Percentiles rank a stretch among this genome's conserved stretches.
These are phyloP conservation scores for Scolanthus callimorphus DNA, from an alignment of 92 coral and sea anemone species.

Conservation along the genomic window DNA sequence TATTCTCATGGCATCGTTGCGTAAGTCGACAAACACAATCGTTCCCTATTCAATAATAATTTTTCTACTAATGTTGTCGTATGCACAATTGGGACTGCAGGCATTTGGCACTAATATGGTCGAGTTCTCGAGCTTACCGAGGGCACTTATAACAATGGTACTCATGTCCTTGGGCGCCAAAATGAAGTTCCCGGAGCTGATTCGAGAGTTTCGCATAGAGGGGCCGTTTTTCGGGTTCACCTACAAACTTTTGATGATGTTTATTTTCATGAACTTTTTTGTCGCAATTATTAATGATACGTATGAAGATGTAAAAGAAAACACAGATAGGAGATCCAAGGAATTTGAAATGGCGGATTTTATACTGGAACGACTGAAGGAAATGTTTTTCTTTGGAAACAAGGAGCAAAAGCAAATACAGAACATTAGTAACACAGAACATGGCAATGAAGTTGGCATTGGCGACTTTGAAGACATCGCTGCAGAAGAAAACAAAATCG, in stretches of 20 bases:
- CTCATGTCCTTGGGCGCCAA: conserved; percentile 57
- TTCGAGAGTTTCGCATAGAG: conserved; percentile 18
- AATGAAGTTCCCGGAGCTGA: conserved; percentile 25
- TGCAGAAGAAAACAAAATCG: background rate
- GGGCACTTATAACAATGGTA: conserved; percentile 38
- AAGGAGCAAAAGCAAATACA: background rate
- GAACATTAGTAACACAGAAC: too few relatives aligned
- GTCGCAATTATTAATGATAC: conserved; percentile 64
- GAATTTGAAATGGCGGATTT: conserved; percentile 75
- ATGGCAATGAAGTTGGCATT: background rate
- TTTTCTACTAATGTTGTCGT: conserved; percentile 42
- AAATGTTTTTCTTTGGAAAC: conserved; percentile 18
- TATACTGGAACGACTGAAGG: conserved; percentile 40
- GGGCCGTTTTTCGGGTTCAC: conserved; percentile 64
- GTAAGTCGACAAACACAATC: conserved; percentile 33
- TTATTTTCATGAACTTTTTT: conserved; percentile 67
- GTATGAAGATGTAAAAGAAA: conserved; percentile 36
- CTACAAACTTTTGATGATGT: conserved; percentile 45
- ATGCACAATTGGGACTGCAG: conserved; percentile 36
- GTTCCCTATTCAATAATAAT: conserved; percentile 49
- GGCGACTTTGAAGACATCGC: background rate
- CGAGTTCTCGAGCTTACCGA: conserved; percentile 36
- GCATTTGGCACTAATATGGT: conserved; percentile 41
- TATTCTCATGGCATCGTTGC: conserved; percentile 48
- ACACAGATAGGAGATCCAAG: conserved; percentile 42